Conservation (phyloP, 2,888 invertebrate species). For the Campoplex nolae region DNA sequence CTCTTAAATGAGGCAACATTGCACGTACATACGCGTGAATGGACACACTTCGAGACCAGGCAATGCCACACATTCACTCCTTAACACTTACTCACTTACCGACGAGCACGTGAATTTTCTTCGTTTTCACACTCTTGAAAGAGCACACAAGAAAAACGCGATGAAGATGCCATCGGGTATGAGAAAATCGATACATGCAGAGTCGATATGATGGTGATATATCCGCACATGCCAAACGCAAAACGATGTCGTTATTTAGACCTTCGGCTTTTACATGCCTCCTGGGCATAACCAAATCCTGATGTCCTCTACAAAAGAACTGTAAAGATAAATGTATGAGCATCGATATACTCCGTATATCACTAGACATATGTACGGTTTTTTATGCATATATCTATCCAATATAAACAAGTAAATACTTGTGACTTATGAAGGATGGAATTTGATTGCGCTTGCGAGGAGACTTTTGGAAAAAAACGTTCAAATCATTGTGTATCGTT, state of each 20-base stretch:
- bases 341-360: constrained; percentile 32
- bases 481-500: neutral
- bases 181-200: constrained; percentile 42
- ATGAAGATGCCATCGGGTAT: constrained; percentile 39
- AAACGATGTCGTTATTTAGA: constrained; percentile 59
- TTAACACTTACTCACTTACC: constrained; percentile 12
- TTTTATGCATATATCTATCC: neutral
- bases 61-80: neutral
- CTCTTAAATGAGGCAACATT: constrained; percentile 31
- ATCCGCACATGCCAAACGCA: constrained; percentile 44
- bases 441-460: neutral
- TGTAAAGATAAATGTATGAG: constrained; percentile 33
- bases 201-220: constrained; percentile 48
- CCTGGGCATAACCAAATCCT: constrained; percentile 15
- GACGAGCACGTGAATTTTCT: constrained; percentile 16
- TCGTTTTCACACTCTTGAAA: constrained; percentile 35
- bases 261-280: constrained; percentile 40
- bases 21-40: neutral
- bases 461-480: neutral
- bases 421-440: neutral
- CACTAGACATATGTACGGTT: neutral
- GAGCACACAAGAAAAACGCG: constrained; percentile 13
- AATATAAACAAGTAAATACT: neutral
- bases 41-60: neutral
- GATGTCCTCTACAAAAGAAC: constrained; percentile 14